A percentile compares a stretch with the other conserved stretches of the same genome.
Evolutionary conservation across 2,797 vertebrate genomes (phyloP).

Genomic region (Decapterus maruadsi): DNA sequence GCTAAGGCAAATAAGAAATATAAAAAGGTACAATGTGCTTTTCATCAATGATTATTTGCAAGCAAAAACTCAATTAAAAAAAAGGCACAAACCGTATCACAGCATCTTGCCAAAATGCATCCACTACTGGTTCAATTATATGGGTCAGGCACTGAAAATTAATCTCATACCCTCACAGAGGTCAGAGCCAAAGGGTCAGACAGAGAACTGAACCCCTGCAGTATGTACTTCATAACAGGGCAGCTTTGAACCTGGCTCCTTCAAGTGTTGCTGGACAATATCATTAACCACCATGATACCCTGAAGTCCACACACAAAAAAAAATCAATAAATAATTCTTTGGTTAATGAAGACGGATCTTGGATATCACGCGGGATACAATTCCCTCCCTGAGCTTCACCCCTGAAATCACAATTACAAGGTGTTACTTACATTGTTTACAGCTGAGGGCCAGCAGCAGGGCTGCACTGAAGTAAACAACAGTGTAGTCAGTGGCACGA

Average conservation of each 20-base stretch:
- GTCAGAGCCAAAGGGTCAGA: constrained; percentile 35
- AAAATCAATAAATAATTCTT: neutral
- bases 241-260: neutral
- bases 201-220: neutral
- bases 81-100: constrained; percentile 17
- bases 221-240: neutral
- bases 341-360: neutral
- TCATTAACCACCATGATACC: neutral
- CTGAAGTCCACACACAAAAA: neutral
- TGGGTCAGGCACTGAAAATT: constrained; percentile 20
- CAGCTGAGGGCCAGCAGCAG: neutral
- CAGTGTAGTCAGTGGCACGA: neutral
- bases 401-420: constrained; percentile 9
- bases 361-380: neutral
- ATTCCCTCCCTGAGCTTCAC: neutral
- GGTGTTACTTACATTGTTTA: constrained; percentile 11
- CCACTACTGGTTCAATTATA: constrained; percentile 6
- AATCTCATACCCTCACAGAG: constrained; percentile 21
- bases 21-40: constrained; percentile 16
- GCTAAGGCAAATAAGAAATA: constrained; percentile 5
- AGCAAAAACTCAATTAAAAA: constrained; percentile 2
- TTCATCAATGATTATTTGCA: neutral
- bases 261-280: neutral
- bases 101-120: constrained; percentile 2
- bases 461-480: constrained; percentile 14